Base-by-base conservation (phyloP, 2,888 invertebrate species). In the Scaptomyza tumidula region DNA sequence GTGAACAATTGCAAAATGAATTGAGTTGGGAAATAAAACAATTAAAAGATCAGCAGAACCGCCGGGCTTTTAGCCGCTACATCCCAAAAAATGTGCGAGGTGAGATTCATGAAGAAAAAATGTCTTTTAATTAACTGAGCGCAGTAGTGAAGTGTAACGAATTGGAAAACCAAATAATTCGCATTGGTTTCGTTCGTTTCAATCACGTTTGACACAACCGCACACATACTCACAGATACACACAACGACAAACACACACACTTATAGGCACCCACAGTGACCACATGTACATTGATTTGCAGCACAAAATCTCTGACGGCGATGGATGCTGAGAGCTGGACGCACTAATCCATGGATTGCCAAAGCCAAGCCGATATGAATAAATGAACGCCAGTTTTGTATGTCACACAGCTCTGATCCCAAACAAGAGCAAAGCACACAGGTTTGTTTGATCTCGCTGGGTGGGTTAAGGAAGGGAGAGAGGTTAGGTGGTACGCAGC, bases 151-250 rank as follows among this genome's bases (percentile, higher is more conserved):
- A 78, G 78, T 76, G 84, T 83, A 88, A 76, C 79, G 88, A 87
- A 89, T 86, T 84, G 84, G 78, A 87, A 89, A 89, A 84, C 87
- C 86, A 86, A 86, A 86, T 89, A 86, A 88, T 86, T 84, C 80
- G 80, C 78, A 79, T 86, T 86, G 86, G 86, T 88, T 86, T 86
- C 66, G 74, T 61, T 75, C 86, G 74, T 87, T 85, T 78, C 71
- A 78, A 78, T 78, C 77, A 77, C 62, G 70, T 59, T 75, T 76
- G 67, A 55, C 57, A 75, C 63, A 72, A 48, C 39, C 65, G 37
- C 49, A 54, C 46, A 43, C 39, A 31, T 61, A 31, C 45, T 41
- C 41, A 14, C 37, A n/a, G 27, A 7, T 43, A 19, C 13, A n/a
- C 33, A 41, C 10, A 56, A 44, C 41, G 43, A 24, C 27, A 27